Percentiles rank a stretch among this genome's conserved stretches.
Evolutionary conservation across 2,113 vertebrate species (phyloP).

Genomic region (Cyphomyrus discorhynchus): DNA sequence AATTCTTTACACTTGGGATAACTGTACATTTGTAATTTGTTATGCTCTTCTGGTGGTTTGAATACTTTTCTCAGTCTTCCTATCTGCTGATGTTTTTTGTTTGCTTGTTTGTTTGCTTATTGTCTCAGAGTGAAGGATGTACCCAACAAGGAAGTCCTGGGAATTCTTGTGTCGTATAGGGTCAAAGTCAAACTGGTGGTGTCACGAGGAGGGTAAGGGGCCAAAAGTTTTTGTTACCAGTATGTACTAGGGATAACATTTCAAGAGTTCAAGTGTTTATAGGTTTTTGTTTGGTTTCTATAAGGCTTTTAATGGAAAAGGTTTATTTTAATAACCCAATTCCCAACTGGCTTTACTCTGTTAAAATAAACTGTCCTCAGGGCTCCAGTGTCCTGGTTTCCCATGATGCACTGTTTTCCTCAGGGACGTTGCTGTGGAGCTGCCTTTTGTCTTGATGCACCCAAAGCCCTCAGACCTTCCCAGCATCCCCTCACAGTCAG

Average conservation of each 20-base stretch:
- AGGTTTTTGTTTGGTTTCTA: background rate
- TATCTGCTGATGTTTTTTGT: background rate
- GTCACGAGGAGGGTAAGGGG: slow-evolving; percentile 65
- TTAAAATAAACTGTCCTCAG: background rate
- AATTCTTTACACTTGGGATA: background rate
- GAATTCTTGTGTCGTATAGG: slow-evolving; percentile 71
- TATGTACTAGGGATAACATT: background rate
- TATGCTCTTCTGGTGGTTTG: background rate
- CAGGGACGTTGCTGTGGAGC: slow-evolving; percentile 67
- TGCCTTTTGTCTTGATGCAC: slow-evolving; percentile 73
- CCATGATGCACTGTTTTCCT: background rate
- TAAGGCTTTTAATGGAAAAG: background rate
- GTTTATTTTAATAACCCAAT: background rate
- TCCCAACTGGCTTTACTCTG: background rate
- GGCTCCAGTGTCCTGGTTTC: background rate
- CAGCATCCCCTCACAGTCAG: slow-evolving; percentile 51
- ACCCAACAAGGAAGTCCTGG: slow-evolving; percentile 71
- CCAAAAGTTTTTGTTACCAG: slow-evolving; percentile 1
- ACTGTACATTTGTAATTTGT: background rate
- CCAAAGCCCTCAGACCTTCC: slow-evolving; percentile 65
- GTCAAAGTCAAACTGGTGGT: slow-evolving; percentile 73
- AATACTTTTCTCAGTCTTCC: background rate
- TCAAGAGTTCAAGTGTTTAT: background rate
- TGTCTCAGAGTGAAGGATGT: slow-evolving; percentile 64
- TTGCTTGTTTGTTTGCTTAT: too few relatives aligned